Conservation (phyloP, 2,888 invertebrate species). For the Hypomecis punctinalis region DNA sequence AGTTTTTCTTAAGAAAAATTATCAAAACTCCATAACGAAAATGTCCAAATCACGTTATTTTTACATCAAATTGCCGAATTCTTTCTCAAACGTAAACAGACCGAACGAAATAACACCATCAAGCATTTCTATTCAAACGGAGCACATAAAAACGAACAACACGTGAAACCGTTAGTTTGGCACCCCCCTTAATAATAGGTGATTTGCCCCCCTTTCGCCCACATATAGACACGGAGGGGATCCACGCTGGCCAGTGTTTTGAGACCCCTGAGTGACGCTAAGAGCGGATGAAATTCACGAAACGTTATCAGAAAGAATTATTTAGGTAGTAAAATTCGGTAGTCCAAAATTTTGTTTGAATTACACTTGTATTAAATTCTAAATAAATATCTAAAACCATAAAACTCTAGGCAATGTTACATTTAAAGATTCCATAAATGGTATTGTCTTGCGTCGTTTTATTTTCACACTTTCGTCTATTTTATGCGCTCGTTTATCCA, state of each 20-base stretch:
- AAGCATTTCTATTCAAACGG: constrained; percentile 69
- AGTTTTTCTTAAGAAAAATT: no score
- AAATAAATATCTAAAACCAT: no score
- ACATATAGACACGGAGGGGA: constrained; percentile 57
- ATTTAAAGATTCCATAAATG: no score
- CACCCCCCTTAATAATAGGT: constrained; percentile 82
- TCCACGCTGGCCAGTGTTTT: constrained; percentile 52
- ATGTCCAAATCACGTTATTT: constrained; percentile 14
- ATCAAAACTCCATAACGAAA: background rate
- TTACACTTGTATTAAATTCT: no score
- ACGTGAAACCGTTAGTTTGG: constrained; percentile 79
- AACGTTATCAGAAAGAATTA: background rate
- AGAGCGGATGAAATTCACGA: background rate
- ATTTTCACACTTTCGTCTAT: no score
- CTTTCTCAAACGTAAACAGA: constrained; percentile 52
- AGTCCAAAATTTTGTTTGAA: no score
- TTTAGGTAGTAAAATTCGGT: background rate
- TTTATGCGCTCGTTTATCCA: no score
- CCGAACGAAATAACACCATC: constrained; percentile 75
- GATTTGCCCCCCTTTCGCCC: constrained; percentile 70
- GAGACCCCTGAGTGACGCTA: constrained; percentile 49
- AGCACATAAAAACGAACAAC: constrained; percentile 80
- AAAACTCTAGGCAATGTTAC: no score
- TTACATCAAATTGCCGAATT: constrained; percentile 11
- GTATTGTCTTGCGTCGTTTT: no score